phyloP scores from a whole-genome alignment of 2,113 vertebrate genomes.

The Podiceps cristatus region DNA sequence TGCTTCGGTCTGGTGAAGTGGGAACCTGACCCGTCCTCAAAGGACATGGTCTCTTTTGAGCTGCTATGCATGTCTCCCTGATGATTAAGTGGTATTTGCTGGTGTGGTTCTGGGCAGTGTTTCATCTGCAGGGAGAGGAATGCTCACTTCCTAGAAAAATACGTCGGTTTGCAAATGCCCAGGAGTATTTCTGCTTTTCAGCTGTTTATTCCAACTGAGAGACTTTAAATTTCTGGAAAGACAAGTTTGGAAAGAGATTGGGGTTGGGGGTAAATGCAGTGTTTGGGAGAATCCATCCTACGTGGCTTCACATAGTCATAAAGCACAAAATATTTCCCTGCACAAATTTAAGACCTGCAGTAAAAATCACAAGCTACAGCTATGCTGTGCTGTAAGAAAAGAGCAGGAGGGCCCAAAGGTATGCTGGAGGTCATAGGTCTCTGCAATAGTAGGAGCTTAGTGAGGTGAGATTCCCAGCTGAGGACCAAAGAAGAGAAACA shows the following conservation, averaged over 20 bases:
- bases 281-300: neutral
- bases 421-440: neutral
- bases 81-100: neutral
- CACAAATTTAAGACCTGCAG: neutral
- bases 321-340: neutral
- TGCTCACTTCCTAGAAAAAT: neutral
- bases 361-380: neutral
- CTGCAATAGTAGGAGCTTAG: neutral
- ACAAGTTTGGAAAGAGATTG: neutral
- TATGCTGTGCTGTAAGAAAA: neutral
- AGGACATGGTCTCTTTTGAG: neutral
- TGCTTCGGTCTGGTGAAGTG: neutral
- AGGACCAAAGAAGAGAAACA: neutral
- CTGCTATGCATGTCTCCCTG: neutral
- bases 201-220: neutral
- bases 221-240: neutral
- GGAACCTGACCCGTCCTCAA: neutral
- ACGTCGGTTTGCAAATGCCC: neutral
- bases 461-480: neutral
- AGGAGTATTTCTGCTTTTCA: neutral
- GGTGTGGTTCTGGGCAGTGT: neutral
- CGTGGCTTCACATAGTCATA: neutral
- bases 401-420: neutral
- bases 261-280: neutral
- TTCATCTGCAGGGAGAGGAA: neutral